Evolutionary conservation across 2,797 vertebrate genomes (phyloP), one percentile per base, ranked within the genome.

Genomic region (Sebastes cheni): DNA sequence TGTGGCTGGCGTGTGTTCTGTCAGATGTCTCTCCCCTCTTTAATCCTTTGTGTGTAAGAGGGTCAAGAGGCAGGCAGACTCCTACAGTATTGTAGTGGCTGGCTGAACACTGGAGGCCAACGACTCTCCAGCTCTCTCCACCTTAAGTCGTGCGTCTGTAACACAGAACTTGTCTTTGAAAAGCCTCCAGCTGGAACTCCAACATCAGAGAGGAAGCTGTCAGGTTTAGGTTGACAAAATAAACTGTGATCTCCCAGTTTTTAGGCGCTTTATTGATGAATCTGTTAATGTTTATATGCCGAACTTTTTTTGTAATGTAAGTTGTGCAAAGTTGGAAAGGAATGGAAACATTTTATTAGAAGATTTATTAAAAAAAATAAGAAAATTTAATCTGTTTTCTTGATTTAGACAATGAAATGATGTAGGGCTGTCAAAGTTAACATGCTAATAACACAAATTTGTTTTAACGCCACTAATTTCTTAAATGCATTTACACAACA

Each of bases 1-100:
- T 85, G 90, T 92, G 90, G 67, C 87, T 89, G 93, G 90, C 81
- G 87, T 91, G 92, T 82, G 87, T 92, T 93, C 89, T 89, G 85
- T 91, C 90, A 84, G 85, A 89, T 61, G 88, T 82, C 78, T 93
- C 82, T 84, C 65, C 81, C 60, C 86, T 87, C 86, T 88, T 86
- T 94, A 92, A 94, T 94, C 92, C 88, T 93, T 89, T 94, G 89
- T 92, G 84, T 88, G 80, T 75, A 81, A 74, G 86, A 89, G 87
- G 93, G 92, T 94, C 91, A 94, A 94, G 90, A 93, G 86, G 91
- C 90, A 85, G 89, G 75, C 78, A 81, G 88, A 82, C 85, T 89
- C 86, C 81, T 32, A 70, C 81, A 89, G 91, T 72, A 86, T 85
- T 91, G 91, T 79, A 87, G 87, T 74, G 83, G 82, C 79, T 60